Conservation (phyloP, 2,888 invertebrate species). For the Spodoptera picta region DNA sequence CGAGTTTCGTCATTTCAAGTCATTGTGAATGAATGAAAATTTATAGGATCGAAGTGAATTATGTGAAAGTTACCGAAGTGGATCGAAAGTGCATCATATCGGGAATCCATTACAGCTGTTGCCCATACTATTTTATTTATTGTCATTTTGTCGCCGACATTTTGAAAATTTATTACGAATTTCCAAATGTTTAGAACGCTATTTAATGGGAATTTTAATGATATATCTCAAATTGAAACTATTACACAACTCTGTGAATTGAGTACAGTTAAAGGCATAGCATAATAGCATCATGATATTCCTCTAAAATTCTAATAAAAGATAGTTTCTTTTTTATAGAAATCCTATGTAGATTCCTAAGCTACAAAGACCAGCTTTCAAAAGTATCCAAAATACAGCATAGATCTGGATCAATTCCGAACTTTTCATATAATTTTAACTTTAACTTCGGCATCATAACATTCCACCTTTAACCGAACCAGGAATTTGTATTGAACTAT, state of each 20-base stretch:
- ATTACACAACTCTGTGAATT: constrained; percentile 5
- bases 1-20: constrained; percentile 40
- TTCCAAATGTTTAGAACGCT: constrained; percentile 39
- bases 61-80: constrained; percentile 51
- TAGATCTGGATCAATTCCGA: no score
- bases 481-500: no score
- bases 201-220: constrained; percentile 37
- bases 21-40: constrained; percentile 39
- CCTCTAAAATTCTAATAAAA: no score
- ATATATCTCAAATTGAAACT: constrained; percentile 22
- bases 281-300: no score
- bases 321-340: no score
- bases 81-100: constrained; percentile 60
- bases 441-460: no score
- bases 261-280: not conserved
- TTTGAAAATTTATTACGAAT: constrained; percentile 45
- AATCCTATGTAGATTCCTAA: no score
- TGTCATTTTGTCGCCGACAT: constrained; percentile 38
- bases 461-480: no score
- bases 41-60: constrained; percentile 49
- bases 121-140: constrained; percentile 55
- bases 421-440: no score
- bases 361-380: no score
- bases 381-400: no score
- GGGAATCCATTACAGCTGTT: constrained; percentile 48